phyloP scores from a whole-genome alignment of 2,888 invertebrate species.

The Megastigmus dorsalis region DNA sequence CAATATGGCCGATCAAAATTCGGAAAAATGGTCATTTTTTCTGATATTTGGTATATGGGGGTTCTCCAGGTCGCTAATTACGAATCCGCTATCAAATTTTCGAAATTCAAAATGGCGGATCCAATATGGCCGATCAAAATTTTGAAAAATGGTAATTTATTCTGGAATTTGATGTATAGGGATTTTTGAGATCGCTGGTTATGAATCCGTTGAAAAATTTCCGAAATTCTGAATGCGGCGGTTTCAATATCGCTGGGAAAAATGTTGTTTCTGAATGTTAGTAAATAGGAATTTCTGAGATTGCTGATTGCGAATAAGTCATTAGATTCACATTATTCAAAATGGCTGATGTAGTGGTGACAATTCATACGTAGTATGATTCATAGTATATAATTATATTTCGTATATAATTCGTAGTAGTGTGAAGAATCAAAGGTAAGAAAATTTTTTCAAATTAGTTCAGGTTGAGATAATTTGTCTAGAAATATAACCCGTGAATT shows the following conservation, averaged over 20 bases:
- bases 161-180: no score
- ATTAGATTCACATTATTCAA: conserved; percentile 12
- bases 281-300: conserved; percentile 2
- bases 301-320: conserved; percentile 8
- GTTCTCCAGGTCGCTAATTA: background rate
- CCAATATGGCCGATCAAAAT: background rate
- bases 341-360: conserved; percentile 4
- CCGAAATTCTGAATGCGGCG: background rate
- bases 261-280: background rate
- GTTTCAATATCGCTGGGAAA: conserved; percentile 6
- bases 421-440: no score
- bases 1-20: background rate
- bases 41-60: background rate
- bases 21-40: background rate
- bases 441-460: no score
- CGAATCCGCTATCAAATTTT: background rate
- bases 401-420: no score
- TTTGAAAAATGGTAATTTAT: background rate
- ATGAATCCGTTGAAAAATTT: background rate
- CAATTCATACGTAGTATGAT: background rate
- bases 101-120: background rate
- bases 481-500: background rate
- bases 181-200: background rate
- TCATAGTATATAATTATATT: no score
- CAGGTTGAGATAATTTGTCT: background rate